Evolutionary conservation across 2,113 vertebrate genomes (phyloP), one percentile per base, ranked within the genome.

Genomic region (Girardinichthys multiradiatus): DNA sequence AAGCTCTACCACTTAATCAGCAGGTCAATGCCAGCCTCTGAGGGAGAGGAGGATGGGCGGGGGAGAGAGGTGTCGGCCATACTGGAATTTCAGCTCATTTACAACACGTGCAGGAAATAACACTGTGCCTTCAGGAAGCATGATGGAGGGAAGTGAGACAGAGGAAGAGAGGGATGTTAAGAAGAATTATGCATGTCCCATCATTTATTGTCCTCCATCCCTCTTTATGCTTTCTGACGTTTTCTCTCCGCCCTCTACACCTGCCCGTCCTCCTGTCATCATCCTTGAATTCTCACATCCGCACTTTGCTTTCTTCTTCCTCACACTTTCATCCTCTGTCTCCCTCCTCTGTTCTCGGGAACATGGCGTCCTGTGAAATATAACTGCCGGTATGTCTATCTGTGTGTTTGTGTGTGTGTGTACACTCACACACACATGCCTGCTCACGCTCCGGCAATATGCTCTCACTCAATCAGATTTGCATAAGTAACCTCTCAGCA

Each of bases 401-500:
- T 92, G 59, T 83, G 73, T 67, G 26, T 70, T 68, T 30, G 72
- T 74, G 63, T 13, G 28, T 68, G 70, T 45, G 72, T 42, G 73
- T 57, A 54, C 68, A 70, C 77, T 69, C 67, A 68, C 69, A 69
- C 67, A 26, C 69, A 48, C 61, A 59, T 63, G 88, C 91, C 66
- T 79, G 92, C 94, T 94, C 84, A 70, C 68, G 93, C 95, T 95
- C 95, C 94, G 90, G 95, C 97, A 97, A 96, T 98, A 97, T 96
- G 97, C 96, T 97, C 95, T 95, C 95, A 95, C 96, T 98, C 96
- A 96, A 98, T 99, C 97, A 97, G 97, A 99, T 99, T 98, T 98
- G 97, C 97, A 99, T 99, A 98, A 98, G 97, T 98, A 98, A 98
- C 96, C 97, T 97, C 96, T 98, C 96, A 95, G 95, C 94, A 94